Evolutionary conservation across 2,113 vertebrate genomes (phyloP).

Genomic region (Leptobrachium leishanense): DNA sequence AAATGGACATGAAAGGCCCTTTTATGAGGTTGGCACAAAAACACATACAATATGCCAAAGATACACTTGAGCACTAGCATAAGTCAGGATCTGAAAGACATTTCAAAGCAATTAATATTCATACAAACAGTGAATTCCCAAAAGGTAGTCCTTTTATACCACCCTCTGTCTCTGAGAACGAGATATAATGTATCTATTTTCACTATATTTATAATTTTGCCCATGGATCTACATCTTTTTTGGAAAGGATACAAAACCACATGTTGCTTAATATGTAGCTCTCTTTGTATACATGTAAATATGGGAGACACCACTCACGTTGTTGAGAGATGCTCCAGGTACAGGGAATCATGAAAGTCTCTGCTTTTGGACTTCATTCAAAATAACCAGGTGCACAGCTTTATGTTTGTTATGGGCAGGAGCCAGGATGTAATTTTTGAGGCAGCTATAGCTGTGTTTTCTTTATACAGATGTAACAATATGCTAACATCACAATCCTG

Average conservation of each 20-base stretch:
- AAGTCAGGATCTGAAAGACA: slow-evolving; percentile 13
- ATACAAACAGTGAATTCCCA: background rate
- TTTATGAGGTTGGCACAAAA: slow-evolving; percentile 40
- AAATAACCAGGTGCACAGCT: background rate
- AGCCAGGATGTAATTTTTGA: background rate
- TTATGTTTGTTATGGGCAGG: background rate
- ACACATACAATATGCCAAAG: slow-evolving; percentile 4
- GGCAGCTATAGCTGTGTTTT: background rate
- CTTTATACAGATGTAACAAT: background rate
- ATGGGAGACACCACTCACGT: background rate
- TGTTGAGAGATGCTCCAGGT: background rate
- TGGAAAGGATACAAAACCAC: background rate
- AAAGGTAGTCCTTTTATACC: background rate
- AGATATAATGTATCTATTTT: background rate
- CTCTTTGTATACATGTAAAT: background rate
- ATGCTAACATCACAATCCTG: too few relatives aligned
- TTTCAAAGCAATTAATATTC: slow-evolving; percentile 15
- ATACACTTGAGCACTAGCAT: slow-evolving; percentile 3
- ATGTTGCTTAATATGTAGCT: background rate
- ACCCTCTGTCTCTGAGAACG: background rate
- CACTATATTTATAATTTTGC: background rate
- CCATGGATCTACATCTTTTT: background rate
- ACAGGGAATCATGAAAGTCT: background rate
- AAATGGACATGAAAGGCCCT: slow-evolving; percentile 30
- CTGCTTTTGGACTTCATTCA: background rate